A percentile compares a stretch with the other conserved stretches of the same genome.
Evolutionary conservation across 2,888 invertebrate species (phyloP).

Genomic region (Malachius bipustulatus): DNA sequence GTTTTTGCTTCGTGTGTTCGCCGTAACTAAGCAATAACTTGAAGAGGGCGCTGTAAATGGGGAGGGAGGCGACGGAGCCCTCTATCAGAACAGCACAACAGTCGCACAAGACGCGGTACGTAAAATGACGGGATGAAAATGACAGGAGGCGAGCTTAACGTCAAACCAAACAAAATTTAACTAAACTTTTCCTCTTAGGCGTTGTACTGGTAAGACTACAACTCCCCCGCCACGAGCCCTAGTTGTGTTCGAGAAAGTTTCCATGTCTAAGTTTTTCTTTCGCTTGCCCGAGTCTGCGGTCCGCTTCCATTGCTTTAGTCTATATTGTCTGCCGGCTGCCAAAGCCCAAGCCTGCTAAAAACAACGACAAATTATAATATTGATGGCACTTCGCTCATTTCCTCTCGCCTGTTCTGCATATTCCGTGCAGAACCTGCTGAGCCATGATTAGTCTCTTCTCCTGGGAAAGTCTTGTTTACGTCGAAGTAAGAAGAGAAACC

Average conservation of each 20-base stretch:
- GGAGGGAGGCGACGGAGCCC: too few species aligned
- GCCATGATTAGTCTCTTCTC: too few species aligned
- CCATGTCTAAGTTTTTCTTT: slow-evolving; percentile 38
- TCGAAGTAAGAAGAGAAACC: too few species aligned
- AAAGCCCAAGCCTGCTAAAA: too few species aligned
- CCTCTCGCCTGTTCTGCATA: too few species aligned
- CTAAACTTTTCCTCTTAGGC: slow-evolving; percentile 40
- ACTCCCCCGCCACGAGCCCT: slow-evolving; percentile 31
- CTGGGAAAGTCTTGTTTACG: too few species aligned
- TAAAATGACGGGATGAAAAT: slow-evolving; percentile 37
- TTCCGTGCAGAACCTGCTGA: too few species aligned
- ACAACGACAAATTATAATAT: slow-evolving; percentile 39
- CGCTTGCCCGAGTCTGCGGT: slow-evolving; percentile 32
- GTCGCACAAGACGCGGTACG: slow-evolving; percentile 26
- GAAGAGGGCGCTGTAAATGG: too few species aligned
- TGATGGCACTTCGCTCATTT: too few species aligned
- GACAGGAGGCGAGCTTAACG: slow-evolving; percentile 39
- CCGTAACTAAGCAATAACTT: too few species aligned
- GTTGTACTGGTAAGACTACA: slow-evolving; percentile 35
- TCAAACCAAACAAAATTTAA: slow-evolving; percentile 41
- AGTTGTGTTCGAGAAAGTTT: slow-evolving; percentile 34
- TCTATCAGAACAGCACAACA: slow-evolving; percentile 32
- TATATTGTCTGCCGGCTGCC: too few species aligned
- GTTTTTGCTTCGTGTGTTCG: too few species aligned
- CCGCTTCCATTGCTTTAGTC: slow-evolving; percentile 27